Conservation (phyloP, 2,113 vertebrate genomes). For the Struthidea cinerea region DNA sequence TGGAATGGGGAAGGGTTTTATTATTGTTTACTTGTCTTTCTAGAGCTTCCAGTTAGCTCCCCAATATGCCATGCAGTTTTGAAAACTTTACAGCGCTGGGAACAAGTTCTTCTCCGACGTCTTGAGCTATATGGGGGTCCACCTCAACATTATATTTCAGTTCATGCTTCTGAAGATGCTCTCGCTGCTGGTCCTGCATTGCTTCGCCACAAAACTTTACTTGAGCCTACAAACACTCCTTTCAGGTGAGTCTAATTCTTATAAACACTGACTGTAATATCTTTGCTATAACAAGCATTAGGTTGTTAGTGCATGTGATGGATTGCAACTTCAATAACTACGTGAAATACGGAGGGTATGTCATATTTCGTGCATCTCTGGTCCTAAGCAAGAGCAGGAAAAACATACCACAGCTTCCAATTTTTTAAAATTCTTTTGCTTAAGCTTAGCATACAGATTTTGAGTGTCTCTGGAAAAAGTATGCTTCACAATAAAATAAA, state of each 20-base stretch:
- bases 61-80: constrained; percentile 90
- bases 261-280: not conserved
- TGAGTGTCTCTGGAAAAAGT: not conserved
- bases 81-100: constrained; percentile 94
- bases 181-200: constrained; percentile 87
- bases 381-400: not conserved
- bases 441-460: not conserved
- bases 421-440: not conserved
- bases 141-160: constrained; percentile 85
- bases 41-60: constrained; percentile 94
- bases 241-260: constrained; percentile 78
- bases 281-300: not conserved
- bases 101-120: constrained; percentile 89
- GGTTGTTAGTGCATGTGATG: not conserved
- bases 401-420: not conserved
- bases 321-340: not conserved
- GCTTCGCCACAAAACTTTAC: constrained; percentile 91
- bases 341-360: not conserved
- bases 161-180: constrained; percentile 79
- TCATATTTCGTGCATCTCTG: not conserved
- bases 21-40: constrained; percentile 2
- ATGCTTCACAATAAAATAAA: not conserved
- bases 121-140: constrained; percentile 91
- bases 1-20: not conserved
- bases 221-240: constrained; percentile 93